These are phyloP conservation scores for Apostichopus leukothele DNA, from an alignment of 53 echinoderm and acorn worm species.

Conservation along the genomic window DNA sequence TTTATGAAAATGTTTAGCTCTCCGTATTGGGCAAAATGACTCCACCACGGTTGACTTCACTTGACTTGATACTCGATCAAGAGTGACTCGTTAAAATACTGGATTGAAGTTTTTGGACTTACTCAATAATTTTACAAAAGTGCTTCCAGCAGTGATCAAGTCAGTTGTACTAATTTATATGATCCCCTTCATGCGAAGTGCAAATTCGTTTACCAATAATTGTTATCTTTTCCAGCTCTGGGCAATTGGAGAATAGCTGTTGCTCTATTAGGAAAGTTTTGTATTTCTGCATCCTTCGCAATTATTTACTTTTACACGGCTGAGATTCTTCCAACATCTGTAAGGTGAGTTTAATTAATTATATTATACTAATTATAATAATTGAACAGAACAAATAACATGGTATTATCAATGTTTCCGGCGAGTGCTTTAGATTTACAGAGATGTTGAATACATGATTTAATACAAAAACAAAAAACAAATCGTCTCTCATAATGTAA, in stretches of 20 bases:
- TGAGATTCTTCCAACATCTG: slow-evolving; percentile 6
- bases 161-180: neutral
- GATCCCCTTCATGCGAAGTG: neutral
- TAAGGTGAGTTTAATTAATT: neutral
- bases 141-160: neutral
- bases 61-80: no score
- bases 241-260: neutral
- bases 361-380: no score
- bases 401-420: no score
- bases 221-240: neutral
- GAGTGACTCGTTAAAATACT: neutral
- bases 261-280: slow-evolving; percentile 3
- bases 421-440: no score
- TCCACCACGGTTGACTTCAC: no score
- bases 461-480: no score
- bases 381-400: no score
- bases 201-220: neutral
- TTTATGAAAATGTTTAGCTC: no score
- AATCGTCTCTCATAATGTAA: no score
- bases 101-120: neutral
- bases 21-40: no score
- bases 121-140: neutral
- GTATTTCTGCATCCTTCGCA: slow-evolving; percentile 5
- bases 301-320: slow-evolving; percentile 11
- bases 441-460: no score